Evolutionary conservation across 1,140 invertebrate genomes (phyloP), one percentile per base, ranked within the genome.

Genomic region (Pseudomyrmex dendroicus): DNA sequence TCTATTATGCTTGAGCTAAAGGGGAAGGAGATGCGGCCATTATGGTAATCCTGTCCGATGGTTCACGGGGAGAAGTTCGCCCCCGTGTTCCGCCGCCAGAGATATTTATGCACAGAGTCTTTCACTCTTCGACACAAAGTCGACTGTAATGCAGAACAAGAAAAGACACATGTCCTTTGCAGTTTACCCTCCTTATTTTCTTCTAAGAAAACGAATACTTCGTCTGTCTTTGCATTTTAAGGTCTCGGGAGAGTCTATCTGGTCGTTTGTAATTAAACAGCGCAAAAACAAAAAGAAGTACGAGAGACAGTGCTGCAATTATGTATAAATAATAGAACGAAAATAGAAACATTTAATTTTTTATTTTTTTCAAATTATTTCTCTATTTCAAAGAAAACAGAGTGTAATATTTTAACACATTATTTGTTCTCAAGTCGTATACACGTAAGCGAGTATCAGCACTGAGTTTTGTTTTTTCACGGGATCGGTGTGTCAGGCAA

Each of bases 41-140:
- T 82, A 82, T 82, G 78, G 78, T 82, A 82, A 82, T 82, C 50
- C 68, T 48, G 57, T 73, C 68, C 68, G 78, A 72, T 54, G 48
- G 57, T 74, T 82, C 78, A 63, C 57, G 68, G 48, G 78, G 68
- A 70, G 78, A 74, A 62, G 52, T 57, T 62, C 68, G 68, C 68
- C 59, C 78, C 57, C 35, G 56, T 56, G 44, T 57, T 20, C 64
- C 48, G 56, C 48, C 17, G 66, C 5, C 72, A 17, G 57, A 72
- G 78, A 82, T 82, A 82, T 82, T 82, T 82, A 82, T 82, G 68
- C 78, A 57, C 78, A 25, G 17, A 15, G 68, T 82, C 78, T 82
- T 73, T 73, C 67, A 63, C 78, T 72, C 48, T 82, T 82, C 67
- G 78, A 46, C 46, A 46, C 57, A 68, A 12, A 48, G 64, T 7